phyloP scores from a whole-genome alignment of 2,888 invertebrate genomes.

The Punctoribates punctum region DNA sequence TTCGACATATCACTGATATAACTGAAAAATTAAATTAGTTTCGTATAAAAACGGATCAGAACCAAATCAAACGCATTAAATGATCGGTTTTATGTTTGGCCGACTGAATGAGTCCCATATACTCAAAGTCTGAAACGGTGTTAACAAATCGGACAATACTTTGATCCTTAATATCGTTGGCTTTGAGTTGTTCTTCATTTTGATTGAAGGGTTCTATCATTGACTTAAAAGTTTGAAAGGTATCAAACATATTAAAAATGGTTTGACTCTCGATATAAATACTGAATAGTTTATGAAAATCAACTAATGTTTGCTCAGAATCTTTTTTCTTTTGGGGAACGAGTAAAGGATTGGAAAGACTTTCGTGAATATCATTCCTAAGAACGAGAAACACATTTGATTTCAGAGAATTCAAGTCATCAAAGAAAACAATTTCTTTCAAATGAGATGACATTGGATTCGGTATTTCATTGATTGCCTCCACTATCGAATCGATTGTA shows the following conservation, averaged over 20 bases:
- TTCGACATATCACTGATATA: too few species aligned
- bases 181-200: neutral
- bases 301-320: neutral
- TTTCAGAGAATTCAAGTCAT: slow-evolving; percentile 17
- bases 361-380: slow-evolving; percentile 20
- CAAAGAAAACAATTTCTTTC: slow-evolving; percentile 17
- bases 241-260: slow-evolving; percentile 36
- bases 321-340: neutral
- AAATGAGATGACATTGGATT: neutral
- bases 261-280: slow-evolving; percentile 28
- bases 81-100: slow-evolving; percentile 35
- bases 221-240: neutral
- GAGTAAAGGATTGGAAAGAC: neutral
- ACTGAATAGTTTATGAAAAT: neutral
- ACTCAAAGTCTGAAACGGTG: slow-evolving; percentile 40
- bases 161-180: neutral
- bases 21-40: too few species aligned
- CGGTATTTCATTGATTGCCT: neutral
- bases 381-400: neutral
- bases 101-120: slow-evolving; percentile 35
- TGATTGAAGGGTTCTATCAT: neutral
- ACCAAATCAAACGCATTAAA: slow-evolving; percentile 39
- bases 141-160: slow-evolving; percentile 36
- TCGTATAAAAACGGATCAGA: too few species aligned
- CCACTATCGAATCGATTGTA: neutral